Evolutionary conservation across 2,888 invertebrate genomes (phyloP).

Genomic region (Linyphia triangularis): DNA sequence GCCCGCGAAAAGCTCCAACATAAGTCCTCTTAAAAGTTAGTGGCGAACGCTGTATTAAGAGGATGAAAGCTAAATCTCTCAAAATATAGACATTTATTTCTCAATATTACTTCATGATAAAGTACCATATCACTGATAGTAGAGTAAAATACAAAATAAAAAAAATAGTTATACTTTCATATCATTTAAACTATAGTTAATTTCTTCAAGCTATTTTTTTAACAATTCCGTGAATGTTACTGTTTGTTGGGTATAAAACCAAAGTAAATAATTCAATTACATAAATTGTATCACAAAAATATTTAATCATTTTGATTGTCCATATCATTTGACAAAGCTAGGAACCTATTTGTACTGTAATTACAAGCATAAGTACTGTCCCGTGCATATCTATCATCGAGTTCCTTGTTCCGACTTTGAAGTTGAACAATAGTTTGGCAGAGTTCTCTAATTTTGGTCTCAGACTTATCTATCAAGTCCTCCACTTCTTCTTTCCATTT

Average conservation of each 20-base stretch:
- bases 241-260: not conserved
- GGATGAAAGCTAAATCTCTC: too few relatives aligned
- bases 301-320: not conserved
- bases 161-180: too few relatives aligned
- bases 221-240: not conserved
- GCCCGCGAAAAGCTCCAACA: too few relatives aligned
- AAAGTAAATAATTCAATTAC: not conserved
- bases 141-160: too few relatives aligned
- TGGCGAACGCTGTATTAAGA: too few relatives aligned
- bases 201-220: not conserved
- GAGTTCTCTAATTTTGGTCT: slow-evolving; percentile 44
- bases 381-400: slow-evolving; percentile 20
- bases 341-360: too few relatives aligned
- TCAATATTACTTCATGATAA: too few relatives aligned
- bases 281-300: not conserved
- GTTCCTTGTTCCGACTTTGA: slow-evolving; percentile 32
- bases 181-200: too few relatives aligned
- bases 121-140: too few relatives aligned
- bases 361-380: slow-evolving; percentile 11
- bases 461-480: slow-evolving; percentile 40
- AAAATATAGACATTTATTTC: too few relatives aligned
- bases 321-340: not conserved
- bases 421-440: slow-evolving; percentile 14
- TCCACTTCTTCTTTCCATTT: slow-evolving; percentile 56
- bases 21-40: too few relatives aligned